A percentile compares a stretch with the other conserved stretches of the same genome.
Conservation (phyloP, 2,797 vertebrate species). For the Epinephelus malabaricus region DNA sequence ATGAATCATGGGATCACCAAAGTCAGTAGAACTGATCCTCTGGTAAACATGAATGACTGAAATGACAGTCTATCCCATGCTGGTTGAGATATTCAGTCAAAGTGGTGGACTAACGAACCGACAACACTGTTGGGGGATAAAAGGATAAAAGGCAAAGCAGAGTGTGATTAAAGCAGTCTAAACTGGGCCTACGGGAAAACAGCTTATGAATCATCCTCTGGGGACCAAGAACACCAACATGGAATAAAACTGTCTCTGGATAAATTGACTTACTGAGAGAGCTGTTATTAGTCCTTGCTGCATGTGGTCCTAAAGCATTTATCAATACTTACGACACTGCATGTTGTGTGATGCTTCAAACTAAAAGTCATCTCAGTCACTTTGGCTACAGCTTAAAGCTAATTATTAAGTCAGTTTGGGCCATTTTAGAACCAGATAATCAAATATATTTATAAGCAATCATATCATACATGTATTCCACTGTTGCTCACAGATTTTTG, state of each 20-base stretch:
- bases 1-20: too few relatives aligned
- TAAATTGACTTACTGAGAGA: neutral
- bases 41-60: neutral
- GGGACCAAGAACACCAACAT: neutral
- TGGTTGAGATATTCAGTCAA: neutral
- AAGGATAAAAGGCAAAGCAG: neutral
- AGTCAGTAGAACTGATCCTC: neutral
- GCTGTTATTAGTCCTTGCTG: neutral
- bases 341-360: neutral
- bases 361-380: neutral
- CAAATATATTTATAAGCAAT: slow-evolving; percentile 17
- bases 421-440: slow-evolving; percentile 10
- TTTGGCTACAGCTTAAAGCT: neutral
- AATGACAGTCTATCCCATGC: neutral
- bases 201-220: neutral
- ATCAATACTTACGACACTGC: neutral
- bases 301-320: too few relatives aligned
- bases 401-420: neutral
- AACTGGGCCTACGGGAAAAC: neutral
- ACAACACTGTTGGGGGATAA: neutral
- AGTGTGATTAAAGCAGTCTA: neutral
- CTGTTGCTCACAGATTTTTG: neutral
- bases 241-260: neutral
- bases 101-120: neutral
- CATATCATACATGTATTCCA: slow-evolving; percentile 5